These are phyloP conservation scores for Myathropa florea DNA, from an alignment of 2,888 invertebrate species.

Conservation along the genomic window DNA sequence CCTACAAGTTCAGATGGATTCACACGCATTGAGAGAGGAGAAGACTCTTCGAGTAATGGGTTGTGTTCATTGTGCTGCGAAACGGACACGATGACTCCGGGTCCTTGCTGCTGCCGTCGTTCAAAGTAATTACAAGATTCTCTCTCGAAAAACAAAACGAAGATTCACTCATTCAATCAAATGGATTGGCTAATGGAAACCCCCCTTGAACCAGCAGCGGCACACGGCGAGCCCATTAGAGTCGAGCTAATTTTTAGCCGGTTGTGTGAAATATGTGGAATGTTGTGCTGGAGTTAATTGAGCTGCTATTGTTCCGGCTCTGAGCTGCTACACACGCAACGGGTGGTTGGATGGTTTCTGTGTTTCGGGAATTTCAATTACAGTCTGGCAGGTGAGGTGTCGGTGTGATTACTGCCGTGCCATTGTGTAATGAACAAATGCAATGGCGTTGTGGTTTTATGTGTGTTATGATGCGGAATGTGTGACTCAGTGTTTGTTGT, in stretches of 20 bases:
- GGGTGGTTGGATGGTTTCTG: not conserved
- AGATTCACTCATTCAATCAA: not conserved
- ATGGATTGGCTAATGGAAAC: too few relatives aligned
- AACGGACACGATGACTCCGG: too few relatives aligned
- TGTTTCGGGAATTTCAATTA: not conserved
- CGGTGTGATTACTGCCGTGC: not conserved
- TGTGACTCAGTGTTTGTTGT: not conserved
- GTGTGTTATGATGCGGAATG: not conserved
- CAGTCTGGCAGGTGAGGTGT: not conserved
- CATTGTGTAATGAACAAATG: not conserved
- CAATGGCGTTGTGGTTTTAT: not conserved
- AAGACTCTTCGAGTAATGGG: not conserved
- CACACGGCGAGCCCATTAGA: not conserved
- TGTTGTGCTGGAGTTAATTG: not conserved
- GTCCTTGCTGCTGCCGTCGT: not conserved
- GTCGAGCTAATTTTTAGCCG: not conserved
- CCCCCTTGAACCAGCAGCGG: not conserved
- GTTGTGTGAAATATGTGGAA: not conserved
- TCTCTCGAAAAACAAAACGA: not conserved
- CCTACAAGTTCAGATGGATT: constrained; percentile 13
- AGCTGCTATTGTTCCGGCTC: not conserved
- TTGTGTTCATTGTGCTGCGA: not conserved
- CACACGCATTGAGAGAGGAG: too few relatives aligned
- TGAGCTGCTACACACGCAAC: not conserved
- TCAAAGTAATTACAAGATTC: not conserved